Evolutionary conservation across 2,113 vertebrate species (phyloP).

Genomic region (Chaenocephalus aceratus): DNA sequence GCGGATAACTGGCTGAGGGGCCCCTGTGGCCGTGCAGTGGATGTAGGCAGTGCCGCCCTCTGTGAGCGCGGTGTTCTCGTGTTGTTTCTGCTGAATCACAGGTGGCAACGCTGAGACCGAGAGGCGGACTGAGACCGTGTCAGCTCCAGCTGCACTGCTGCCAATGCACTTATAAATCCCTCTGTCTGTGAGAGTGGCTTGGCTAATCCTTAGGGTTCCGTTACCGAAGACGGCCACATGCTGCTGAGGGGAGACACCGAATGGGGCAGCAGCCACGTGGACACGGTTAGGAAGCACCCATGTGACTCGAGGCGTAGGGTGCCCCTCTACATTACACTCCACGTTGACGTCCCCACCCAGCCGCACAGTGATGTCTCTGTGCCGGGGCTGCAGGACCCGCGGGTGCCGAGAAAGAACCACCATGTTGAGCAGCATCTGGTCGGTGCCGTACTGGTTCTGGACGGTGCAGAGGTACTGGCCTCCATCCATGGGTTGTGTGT

Average conservation of each 20-base stretch:
- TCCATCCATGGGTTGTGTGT: constrained; percentile 84
- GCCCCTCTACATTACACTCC: constrained; percentile 87
- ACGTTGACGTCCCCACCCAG: constrained; percentile 85
- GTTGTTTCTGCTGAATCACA: constrained; percentile 84
- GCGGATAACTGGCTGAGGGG: constrained; percentile 83
- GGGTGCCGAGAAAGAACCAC: constrained; percentile 85
- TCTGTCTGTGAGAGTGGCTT: constrained; percentile 82
- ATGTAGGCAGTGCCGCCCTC: constrained; percentile 84
- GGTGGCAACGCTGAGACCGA: constrained; percentile 86
- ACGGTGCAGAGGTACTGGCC: constrained; percentile 91
- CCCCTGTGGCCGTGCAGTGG: constrained; percentile 88
- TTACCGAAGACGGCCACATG: constrained; percentile 83
- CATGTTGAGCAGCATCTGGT: constrained; percentile 80
- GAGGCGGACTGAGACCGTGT: constrained; percentile 86
- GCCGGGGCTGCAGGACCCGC: constrained; percentile 81
- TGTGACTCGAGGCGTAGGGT: constrained; percentile 85
- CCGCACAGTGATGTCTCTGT: constrained; percentile 84
- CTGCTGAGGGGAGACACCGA: constrained; percentile 51
- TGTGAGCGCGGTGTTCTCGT: constrained; percentile 84
- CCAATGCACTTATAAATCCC: constrained; percentile 91
- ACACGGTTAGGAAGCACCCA: constrained; percentile 90
- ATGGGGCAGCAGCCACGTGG: constrained; percentile 63
- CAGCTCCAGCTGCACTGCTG: constrained; percentile 88
- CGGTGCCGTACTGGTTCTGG: constrained; percentile 87
- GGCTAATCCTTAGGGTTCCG: constrained; percentile 85